Evolutionary conservation across 1,140 invertebrate species (phyloP).

Genomic region (Drosophila pseudoananassae): DNA sequence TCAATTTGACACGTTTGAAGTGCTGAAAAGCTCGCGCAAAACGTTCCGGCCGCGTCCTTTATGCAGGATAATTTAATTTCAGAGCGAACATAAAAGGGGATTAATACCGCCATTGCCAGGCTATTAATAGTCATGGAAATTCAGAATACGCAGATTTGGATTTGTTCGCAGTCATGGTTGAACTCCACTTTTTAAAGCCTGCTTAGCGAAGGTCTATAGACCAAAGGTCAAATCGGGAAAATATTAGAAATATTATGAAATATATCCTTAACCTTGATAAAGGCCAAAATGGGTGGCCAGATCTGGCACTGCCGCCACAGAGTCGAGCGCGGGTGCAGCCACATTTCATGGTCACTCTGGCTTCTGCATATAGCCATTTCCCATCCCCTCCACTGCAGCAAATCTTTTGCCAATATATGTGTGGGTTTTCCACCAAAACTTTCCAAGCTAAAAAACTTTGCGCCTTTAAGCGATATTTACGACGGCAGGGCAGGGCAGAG

Average conservation of each 20-base stretch:
- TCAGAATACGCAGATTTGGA: conserved; percentile 3
- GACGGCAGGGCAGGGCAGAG: neutral
- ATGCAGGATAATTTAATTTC: conserved; percentile 45
- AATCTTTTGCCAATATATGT: conserved; percentile 42
- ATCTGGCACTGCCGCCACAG: conserved; percentile 6
- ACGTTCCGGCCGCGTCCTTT: conserved; percentile 28
- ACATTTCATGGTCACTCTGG: conserved; percentile 36
- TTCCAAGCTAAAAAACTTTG: conserved; percentile 39
- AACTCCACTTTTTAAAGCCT: no score
- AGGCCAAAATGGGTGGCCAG: conserved; percentile 1
- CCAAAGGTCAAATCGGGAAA: neutral
- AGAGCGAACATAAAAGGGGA: conserved; percentile 39
- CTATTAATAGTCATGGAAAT: conserved; percentile 45
- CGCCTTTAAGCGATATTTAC: conserved; percentile 57
- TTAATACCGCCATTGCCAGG: conserved; percentile 37
- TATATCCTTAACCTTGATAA: neutral
- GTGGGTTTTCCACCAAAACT: conserved; percentile 23
- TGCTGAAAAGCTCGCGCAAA: conserved; percentile 54
- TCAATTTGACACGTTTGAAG: conserved; percentile 60
- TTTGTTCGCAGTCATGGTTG: neutral
- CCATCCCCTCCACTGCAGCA: conserved; percentile 11
- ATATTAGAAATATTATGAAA: neutral
- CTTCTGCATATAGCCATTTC: conserved; percentile 28
- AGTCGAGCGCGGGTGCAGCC: conserved; percentile 9
- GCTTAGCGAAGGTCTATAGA: no score